Base-by-base conservation (phyloP, 2,888 invertebrate genomes). In the Cryptosula pallasiana region DNA sequence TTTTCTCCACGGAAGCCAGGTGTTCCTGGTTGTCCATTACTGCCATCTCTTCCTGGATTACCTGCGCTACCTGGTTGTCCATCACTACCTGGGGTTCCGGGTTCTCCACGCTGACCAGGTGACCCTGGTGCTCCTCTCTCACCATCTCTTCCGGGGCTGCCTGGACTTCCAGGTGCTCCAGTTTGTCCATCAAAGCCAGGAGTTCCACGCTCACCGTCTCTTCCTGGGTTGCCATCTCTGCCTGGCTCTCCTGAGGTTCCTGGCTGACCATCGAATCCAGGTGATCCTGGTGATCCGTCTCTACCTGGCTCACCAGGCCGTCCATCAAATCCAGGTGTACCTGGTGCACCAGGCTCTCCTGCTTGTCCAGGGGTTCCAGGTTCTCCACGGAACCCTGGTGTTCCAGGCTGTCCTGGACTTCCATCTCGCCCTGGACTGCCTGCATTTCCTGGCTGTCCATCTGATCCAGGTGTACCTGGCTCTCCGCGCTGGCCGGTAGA, bases 131-230 rank as follows among this genome's bases (percentile, higher is more conserved):
- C 23, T 32, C 63, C 63, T 63, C 13, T 25, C 29, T 25, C 23
- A 55, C 72, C 72, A 70, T 69, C 55, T 35, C 36, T n/a, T 9
- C 73, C 73, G n/a, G 36, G 58, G 1, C 36, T 16, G 55, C 72
- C 55, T 69, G 32, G 70, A 16, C 2, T 55, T 23, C 27, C 73
- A 71, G n/a, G 25, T 23, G 16, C 5, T 25, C 74, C 72, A 9
- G 35, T 23, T 23, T 36, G 45, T 57, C 72, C 72, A 23, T 35
- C 35, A 35, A 32, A 1, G 20, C 73, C 72, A 27, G 23, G 29
- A 35, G 3, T 45, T 25, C 58, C 73, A 57, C 23, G 71, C 20
- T 3, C 20, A 1, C 54, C 73, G 45, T 35, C 58, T 57, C 34
- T 16, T 20, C 63, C 69, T 20, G 32, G 27, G 13, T 2, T 2